These are phyloP conservation scores for Hucho hucho DNA, from an alignment of 2,113 vertebrate genomes.

Conservation along the genomic window DNA sequence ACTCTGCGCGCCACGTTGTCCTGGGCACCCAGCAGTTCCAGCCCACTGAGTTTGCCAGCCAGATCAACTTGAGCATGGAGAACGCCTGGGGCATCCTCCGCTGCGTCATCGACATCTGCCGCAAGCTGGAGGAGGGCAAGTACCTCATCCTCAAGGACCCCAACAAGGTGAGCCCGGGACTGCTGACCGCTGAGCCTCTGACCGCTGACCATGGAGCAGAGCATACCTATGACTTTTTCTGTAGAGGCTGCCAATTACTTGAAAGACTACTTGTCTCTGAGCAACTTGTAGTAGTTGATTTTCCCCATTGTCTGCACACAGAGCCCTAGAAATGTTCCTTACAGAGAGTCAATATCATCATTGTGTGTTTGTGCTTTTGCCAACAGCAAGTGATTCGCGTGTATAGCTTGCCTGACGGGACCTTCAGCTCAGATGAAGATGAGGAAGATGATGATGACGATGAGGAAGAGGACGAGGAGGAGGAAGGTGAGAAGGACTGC, in stretches of 20 bases:
- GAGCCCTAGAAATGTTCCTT: not conserved
- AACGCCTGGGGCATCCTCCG: constrained; percentile 98
- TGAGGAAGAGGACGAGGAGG: constrained; percentile 91
- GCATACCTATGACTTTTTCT: not conserved
- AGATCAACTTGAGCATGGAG: constrained; percentile 99
- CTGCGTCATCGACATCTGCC: constrained; percentile 97
- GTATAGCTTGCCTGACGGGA: constrained; percentile 96
- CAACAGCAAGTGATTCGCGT: constrained; percentile 93
- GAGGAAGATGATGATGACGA: constrained; percentile 97
- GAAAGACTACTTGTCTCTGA: no score
- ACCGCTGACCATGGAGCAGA: not conserved
- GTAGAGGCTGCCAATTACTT: not conserved
- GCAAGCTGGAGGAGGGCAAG: constrained; percentile 97
- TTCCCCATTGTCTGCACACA: no score
- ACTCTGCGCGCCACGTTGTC: constrained; percentile 92
- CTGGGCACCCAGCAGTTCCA: constrained; percentile 99
- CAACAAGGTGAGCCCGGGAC: constrained; percentile 83
- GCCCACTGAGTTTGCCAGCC: constrained; percentile 97
- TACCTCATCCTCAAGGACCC: constrained; percentile 99
- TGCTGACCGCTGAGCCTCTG: not conserved
- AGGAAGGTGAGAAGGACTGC: constrained; percentile 68
- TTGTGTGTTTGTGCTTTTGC: not conserved
- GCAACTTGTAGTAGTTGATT: no score
- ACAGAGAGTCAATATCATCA: not conserved
- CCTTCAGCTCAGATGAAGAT: constrained; percentile 97